Conservation (phyloP, 2,888 invertebrate genomes). For the Amblyteles armatorius region DNA sequence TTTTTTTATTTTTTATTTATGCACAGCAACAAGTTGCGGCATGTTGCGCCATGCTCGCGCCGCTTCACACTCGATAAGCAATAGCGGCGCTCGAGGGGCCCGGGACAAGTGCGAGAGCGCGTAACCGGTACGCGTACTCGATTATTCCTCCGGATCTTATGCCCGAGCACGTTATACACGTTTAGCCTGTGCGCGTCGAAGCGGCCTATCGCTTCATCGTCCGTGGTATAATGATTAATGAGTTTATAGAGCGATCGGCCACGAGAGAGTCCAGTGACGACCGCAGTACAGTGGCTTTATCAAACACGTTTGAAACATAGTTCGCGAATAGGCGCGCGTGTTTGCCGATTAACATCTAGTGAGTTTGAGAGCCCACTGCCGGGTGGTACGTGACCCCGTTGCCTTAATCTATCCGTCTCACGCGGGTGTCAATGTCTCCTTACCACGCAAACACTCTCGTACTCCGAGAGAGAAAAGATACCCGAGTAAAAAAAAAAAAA, state of each 20-base stretch:
- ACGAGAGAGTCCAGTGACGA: constrained; percentile 27
- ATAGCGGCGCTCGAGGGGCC: neutral
- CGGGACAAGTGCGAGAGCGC: constrained; percentile 28
- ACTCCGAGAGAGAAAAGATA: neutral
- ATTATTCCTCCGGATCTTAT: constrained; percentile 43
- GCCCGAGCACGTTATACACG: constrained; percentile 8
- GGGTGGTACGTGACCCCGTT: constrained; percentile 80
- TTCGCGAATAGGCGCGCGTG: constrained; percentile 1
- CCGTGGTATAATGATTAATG: constrained; percentile 72
- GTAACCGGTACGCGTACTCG: constrained; percentile 38
- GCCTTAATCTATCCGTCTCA: constrained; percentile 80
- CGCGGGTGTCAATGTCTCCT: constrained; percentile 55
- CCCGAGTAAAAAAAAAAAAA: neutral
- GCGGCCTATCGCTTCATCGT: constrained; percentile 22
- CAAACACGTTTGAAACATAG: constrained; percentile 20
- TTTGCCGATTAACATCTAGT: constrained; percentile 50
- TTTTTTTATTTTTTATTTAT: neutral
- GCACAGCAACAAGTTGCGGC: neutral
- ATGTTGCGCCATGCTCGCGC: neutral
- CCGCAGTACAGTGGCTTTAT: neutral
- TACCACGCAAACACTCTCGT: constrained; percentile 34
- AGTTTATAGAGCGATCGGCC: constrained; percentile 31
- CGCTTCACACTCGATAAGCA: constrained; percentile 43
- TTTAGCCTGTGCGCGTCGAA: constrained; percentile 56
- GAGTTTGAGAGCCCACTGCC: constrained; percentile 53